Evolutionary conservation across 2,797 vertebrate genomes (phyloP).

Genomic region (Mormyrops boulengeri): DNA sequence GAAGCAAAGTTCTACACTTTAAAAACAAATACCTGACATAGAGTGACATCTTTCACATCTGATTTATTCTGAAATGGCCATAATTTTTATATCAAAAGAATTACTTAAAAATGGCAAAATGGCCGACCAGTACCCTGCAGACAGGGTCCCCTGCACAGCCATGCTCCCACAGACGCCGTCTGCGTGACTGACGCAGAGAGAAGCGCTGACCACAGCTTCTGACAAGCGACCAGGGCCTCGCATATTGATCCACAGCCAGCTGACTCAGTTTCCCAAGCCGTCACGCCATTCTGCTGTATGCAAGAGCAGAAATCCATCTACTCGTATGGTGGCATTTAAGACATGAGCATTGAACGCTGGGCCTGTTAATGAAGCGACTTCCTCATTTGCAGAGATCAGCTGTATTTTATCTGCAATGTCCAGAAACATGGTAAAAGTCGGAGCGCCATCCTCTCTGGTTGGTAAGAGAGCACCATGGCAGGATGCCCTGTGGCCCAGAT

Average conservation of each 20-base stretch:
- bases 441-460: not conserved
- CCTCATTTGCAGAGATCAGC: not conserved
- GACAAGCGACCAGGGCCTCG: not conserved
- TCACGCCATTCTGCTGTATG: not conserved
- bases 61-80: not conserved
- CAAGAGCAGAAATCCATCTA: not conserved
- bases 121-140: not conserved
- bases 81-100: not conserved
- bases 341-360: not conserved
- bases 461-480: not conserved
- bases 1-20: not conserved
- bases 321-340: not conserved
- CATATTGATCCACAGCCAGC: not conserved
- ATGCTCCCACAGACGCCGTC: not conserved
- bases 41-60: not conserved
- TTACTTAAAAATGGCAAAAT: not conserved
- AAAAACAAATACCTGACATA: not conserved
- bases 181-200: not conserved
- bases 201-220: not conserved
- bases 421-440: not conserved
- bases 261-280: not conserved
- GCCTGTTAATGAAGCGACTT: not conserved
- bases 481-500: not conserved
- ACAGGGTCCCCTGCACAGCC: not conserved
- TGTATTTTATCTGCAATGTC: slow-evolving; percentile 2